A percentile compares a stretch with the other conserved stretches of the same genome.
phyloP scores from a whole-genome alignment of 92 coral and sea anemone species.

The Desmophyllum pertusum region DNA sequence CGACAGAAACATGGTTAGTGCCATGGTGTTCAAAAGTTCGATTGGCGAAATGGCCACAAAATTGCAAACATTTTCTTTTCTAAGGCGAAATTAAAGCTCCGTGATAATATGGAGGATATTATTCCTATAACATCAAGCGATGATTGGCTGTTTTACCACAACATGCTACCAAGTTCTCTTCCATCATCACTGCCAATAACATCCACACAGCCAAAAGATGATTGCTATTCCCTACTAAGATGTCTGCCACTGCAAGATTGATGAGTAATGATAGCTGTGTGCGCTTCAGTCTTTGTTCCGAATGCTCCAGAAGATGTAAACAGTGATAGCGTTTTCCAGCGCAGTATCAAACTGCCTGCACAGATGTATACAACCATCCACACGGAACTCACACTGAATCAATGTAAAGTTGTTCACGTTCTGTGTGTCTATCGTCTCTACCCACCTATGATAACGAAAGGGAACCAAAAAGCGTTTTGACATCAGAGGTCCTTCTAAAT shows the following conservation, averaged over 20 bases:
- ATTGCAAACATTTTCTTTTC: constrained; percentile 23
- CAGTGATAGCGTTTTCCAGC: constrained; percentile 18
- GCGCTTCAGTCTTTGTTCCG: constrained; percentile 32
- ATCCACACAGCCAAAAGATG: not conserved
- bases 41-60: constrained; percentile 33
- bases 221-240: constrained; percentile 7
- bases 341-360: constrained; percentile 16
- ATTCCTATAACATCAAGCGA: not conserved
- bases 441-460: no score
- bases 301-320: constrained; percentile 22
- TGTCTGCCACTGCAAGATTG: constrained; percentile 24
- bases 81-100: constrained; percentile 27
- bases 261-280: constrained; percentile 16
- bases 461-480: no score
- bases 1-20: constrained; percentile 7
- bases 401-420: not conserved
- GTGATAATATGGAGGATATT: not conserved
- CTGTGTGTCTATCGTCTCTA: no score
- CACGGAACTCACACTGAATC: constrained; percentile 16
- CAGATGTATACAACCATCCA: constrained; percentile 27
- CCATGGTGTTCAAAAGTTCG: not conserved
- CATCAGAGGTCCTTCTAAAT: no score
- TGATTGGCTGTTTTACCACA: not conserved
- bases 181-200: constrained; percentile 7
- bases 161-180: not conserved